Percentiles rank a stretch among this genome's conserved stretches.
phyloP scores from a whole-genome alignment of 2,113 vertebrate genomes.

The Brachyhypopomus gauderio region DNA sequence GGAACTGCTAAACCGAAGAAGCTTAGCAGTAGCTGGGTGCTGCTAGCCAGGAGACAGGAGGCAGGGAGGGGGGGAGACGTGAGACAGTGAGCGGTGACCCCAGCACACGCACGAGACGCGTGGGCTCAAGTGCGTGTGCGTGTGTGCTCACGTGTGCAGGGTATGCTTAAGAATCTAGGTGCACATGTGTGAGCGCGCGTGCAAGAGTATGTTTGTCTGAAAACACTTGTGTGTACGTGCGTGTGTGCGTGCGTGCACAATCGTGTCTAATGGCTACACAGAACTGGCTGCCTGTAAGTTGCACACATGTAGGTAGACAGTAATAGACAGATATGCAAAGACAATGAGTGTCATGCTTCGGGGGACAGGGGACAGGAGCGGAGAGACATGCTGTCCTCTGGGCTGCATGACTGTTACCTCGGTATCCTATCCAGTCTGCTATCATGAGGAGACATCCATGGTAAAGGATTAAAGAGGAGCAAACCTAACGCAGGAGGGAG shows the following conservation, averaged over 20 bases:
- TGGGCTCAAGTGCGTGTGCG: conserved; percentile 16
- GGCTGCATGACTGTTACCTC: conserved; percentile 60
- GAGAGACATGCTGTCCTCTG: conserved; percentile 55
- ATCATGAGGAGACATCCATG: conserved; percentile 83
- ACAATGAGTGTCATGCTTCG: conserved; percentile 52
- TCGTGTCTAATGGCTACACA: background rate
- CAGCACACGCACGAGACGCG: background rate
- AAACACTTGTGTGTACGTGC: background rate
- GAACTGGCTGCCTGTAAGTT: background rate
- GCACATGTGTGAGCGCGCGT: conserved; percentile 13
- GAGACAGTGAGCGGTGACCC: conserved; percentile 34
- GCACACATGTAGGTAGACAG: conserved; percentile 42
- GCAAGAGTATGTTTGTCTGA: background rate
- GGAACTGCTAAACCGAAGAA: conserved; percentile 45
- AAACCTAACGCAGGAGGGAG: conserved; percentile 55
- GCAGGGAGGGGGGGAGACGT: conserved; percentile 29
- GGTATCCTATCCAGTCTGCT: conserved; percentile 68
- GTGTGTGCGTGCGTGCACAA: background rate
- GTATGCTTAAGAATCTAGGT: conserved; percentile 10
- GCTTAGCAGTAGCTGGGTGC: conserved; percentile 51
- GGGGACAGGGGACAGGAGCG: conserved; percentile 45
- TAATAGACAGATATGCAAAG: conserved; percentile 48
- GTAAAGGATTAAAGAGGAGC: conserved; percentile 83
- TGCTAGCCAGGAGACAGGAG: conserved; percentile 22
- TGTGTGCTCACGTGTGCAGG: conserved; percentile 33